These are phyloP conservation scores for Andrena fulva DNA, from an alignment of 2,888 invertebrate species.

Conservation along the genomic window DNA sequence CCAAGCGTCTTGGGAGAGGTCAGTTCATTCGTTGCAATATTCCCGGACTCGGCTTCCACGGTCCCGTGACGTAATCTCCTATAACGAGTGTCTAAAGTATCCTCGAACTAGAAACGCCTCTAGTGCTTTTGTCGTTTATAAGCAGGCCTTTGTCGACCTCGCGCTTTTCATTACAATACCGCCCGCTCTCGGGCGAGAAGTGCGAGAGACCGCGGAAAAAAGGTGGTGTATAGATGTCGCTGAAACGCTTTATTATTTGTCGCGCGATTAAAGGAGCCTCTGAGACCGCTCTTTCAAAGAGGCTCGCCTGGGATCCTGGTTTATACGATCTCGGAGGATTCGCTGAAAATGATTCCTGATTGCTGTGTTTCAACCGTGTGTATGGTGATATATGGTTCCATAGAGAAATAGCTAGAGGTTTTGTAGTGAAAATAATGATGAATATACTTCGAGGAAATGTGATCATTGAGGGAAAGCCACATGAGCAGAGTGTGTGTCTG, in stretches of 20 bases:
- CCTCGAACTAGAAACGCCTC: constrained; percentile 41
- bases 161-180: constrained; percentile 12
- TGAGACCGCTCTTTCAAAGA: neutral
- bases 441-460: too few relatives aligned
- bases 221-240: neutral
- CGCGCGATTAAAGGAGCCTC: neutral
- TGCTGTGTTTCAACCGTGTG: too few relatives aligned
- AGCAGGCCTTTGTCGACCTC: constrained; percentile 13
- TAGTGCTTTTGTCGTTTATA: constrained; percentile 31
- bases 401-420: too few relatives aligned
- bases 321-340: neutral
- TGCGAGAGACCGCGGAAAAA: constrained; percentile 13
- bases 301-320: neutral
- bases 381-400: too few relatives aligned
- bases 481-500: too few relatives aligned
- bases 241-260: constrained; percentile 9
- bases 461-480: too few relatives aligned
- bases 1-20: constrained; percentile 80
- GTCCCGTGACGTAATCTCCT: constrained; percentile 56
- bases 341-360: neutral
- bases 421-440: too few relatives aligned
- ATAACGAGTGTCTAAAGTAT: constrained; percentile 63
- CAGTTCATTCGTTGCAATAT: constrained; percentile 79
- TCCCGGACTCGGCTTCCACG: constrained; percentile 56
- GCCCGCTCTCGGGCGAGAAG: neutral